Evolutionary conservation across 2,888 invertebrate genomes (phyloP).

Genomic region (Epiblema foenella): DNA sequence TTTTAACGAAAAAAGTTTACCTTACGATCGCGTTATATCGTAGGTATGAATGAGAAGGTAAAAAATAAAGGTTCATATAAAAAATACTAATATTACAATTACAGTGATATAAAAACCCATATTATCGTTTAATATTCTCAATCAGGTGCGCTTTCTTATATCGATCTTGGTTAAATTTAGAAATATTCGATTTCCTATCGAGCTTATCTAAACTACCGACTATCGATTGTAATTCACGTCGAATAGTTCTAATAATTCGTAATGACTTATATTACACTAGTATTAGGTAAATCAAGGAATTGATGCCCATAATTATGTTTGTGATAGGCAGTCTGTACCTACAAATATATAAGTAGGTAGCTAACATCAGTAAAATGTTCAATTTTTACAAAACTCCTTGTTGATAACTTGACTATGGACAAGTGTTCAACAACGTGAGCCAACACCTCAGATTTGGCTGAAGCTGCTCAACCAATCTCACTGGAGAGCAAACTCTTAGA

Average conservation of each 20-base stretch:
- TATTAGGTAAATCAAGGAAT: conserved; percentile 1
- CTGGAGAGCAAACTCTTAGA: too few species aligned
- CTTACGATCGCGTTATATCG: too few species aligned
- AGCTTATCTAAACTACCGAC: conserved; percentile 15
- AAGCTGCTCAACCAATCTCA: too few species aligned
- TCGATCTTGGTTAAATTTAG: conserved; percentile 23
- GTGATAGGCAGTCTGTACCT: not conserved
- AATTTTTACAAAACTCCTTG: not conserved
- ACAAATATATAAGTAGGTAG: not conserved
- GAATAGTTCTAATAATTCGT: conserved; percentile 42
- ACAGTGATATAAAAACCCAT: conserved; percentile 18
- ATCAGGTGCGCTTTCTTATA: conserved; percentile 7
- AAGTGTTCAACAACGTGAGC: too few species aligned
- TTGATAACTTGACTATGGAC: not conserved
- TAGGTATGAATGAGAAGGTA: not conserved
- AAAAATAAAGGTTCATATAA: not conserved
- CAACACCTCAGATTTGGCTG: too few species aligned
- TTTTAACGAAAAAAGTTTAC: not conserved
- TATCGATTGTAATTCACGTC: conserved; percentile 17
- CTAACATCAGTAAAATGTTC: not conserved
- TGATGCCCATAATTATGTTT: not conserved
- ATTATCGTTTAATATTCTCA: conserved; percentile 18
- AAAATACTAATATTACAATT: conserved; percentile 4
- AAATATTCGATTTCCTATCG: conserved; percentile 23
- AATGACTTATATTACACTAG: conserved; percentile 50